Base-by-base conservation (phyloP, 2,888 invertebrate genomes). In the Ophioninae sp. region DNA sequence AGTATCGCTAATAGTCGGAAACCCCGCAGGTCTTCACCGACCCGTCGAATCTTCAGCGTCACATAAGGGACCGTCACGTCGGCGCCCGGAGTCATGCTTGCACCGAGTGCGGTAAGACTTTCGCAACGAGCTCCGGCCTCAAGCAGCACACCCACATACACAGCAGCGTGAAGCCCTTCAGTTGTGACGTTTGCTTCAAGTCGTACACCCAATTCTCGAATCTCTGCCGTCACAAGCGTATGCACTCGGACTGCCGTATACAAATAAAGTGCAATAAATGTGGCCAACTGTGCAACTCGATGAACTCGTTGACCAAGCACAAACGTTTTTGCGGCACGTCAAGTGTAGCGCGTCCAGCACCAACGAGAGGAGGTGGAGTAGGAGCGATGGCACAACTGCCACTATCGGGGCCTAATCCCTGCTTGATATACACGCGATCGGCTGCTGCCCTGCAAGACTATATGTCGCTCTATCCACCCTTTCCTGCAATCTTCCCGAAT, bases 141-240 rank as follows among this genome's bases (percentile, higher is more conserved):
- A 99, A 99, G 93, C 99, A 99, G 93, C 99, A 99, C 94, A 98
- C 98, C 51, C 99, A 99, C 94, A 99, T 99, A 90, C 99, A 99
- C 95, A 98, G 98, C 91, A 98, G 98, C 91, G 97, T 99, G 87
- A 99, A 99, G 93, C 99, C 99, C 5, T 99, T 99, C 94, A 97
- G 96, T 95, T 98, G 98, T 94, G 97, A 97, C 93, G 98, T 99
- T 87, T 99, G 99, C 94, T 96, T 97, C 92, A 99, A 99, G 95
- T 96, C 98, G 10, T 99, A 99, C 94, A 99, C 99, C 3, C 99
- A 99, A 94, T 99, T 99, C 93, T 99, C 99, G 59, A 99, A 99
- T 93, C 95, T 99, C 91, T 99, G 99, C 92, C 97, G 99, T n/a
- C 99, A 99, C 94, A 99, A 98, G 92, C 97, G 99, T 81, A 99